Evolutionary conservation across 2,888 invertebrate species (phyloP).

Genomic region (Lissonota sp.): DNA sequence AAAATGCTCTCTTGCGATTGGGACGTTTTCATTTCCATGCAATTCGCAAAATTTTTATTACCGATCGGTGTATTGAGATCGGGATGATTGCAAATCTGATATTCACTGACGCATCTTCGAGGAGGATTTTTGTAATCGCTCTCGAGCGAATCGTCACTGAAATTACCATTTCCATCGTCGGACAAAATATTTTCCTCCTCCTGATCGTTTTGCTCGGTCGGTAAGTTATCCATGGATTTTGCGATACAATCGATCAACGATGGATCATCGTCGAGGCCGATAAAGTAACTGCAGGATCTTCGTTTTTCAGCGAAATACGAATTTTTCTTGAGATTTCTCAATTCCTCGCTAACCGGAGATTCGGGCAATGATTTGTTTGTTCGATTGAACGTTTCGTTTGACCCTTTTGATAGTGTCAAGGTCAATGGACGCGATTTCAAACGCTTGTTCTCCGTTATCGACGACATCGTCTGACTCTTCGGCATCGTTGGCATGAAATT

Average conservation of each 20-base stretch:
- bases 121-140: slow-evolving; percentile 86
- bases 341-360: slow-evolving; percentile 92
- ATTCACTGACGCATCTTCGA: slow-evolving; percentile 90
- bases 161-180: slow-evolving; percentile 88
- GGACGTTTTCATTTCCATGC: slow-evolving; percentile 44
- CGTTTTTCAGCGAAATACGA: slow-evolving; percentile 84
- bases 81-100: slow-evolving; percentile 87
- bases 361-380: slow-evolving; percentile 90
- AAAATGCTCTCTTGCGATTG: slow-evolving; percentile 81
- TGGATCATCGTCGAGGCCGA: slow-evolving; percentile 86
- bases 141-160: slow-evolving; percentile 92
- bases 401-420: slow-evolving; percentile 74
- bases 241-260: slow-evolving; percentile 76
- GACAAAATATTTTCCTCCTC: slow-evolving; percentile 66
- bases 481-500: slow-evolving; percentile 62
- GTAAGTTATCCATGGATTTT: slow-evolving; percentile 81
- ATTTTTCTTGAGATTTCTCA: slow-evolving; percentile 84
- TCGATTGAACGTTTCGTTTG: slow-evolving; percentile 82
- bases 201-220: slow-evolving; percentile 76
- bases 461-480: slow-evolving; percentile 78
- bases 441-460: slow-evolving; percentile 75
- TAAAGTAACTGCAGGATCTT: slow-evolving; percentile 88
- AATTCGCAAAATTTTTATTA: slow-evolving; percentile 69
- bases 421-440: slow-evolving; percentile 77
- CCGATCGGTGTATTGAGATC: slow-evolving; percentile 75